Conservation (phyloP, 2,797 vertebrate species). For the Ctenopoma kingsleyae region DNA sequence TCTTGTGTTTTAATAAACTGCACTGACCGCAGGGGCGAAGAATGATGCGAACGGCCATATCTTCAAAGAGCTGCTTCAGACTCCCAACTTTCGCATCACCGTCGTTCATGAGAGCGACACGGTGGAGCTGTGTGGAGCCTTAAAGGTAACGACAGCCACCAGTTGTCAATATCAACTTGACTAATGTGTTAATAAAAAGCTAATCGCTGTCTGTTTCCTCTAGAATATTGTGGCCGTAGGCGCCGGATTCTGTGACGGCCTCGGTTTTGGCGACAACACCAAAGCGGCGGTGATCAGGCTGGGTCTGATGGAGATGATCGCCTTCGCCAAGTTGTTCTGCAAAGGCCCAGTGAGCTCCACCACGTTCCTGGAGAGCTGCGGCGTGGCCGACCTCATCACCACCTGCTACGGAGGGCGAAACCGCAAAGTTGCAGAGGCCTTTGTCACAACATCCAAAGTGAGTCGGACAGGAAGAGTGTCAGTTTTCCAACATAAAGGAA, state of each 20-base stretch:
- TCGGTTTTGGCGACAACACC: slow-evolving; percentile 89
- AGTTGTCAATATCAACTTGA: background rate
- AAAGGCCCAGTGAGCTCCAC: slow-evolving; percentile 74
- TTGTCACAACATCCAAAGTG: slow-evolving; percentile 86
- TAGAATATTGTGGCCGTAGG: slow-evolving; percentile 92
- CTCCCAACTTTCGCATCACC: slow-evolving; percentile 88
- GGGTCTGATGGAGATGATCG: slow-evolving; percentile 93
- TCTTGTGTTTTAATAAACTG: background rate
- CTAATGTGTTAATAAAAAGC: no score
- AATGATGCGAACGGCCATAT: slow-evolving; percentile 81
- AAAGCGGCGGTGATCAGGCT: slow-evolving; percentile 92
- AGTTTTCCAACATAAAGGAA: no score
- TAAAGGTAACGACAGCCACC: slow-evolving; percentile 81
- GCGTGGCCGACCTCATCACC: slow-evolving; percentile 91
- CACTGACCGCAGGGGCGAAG: slow-evolving; percentile 81
- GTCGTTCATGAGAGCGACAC: slow-evolving; percentile 87
- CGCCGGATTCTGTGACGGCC: slow-evolving; percentile 90
- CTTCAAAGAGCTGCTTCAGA: slow-evolving; percentile 90
- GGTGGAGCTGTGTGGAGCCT: slow-evolving; percentile 90
- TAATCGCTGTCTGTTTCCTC: background rate
- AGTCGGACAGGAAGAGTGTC: slow-evolving; percentile 2
- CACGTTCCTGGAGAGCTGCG: slow-evolving; percentile 93
- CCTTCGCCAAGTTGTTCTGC: slow-evolving; percentile 90
- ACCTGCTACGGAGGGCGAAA: slow-evolving; percentile 92
- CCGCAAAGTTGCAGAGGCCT: slow-evolving; percentile 90